phyloP scores from a whole-genome alignment of 2,888 invertebrate species.

The Acanthosepion lycidas region DNA sequence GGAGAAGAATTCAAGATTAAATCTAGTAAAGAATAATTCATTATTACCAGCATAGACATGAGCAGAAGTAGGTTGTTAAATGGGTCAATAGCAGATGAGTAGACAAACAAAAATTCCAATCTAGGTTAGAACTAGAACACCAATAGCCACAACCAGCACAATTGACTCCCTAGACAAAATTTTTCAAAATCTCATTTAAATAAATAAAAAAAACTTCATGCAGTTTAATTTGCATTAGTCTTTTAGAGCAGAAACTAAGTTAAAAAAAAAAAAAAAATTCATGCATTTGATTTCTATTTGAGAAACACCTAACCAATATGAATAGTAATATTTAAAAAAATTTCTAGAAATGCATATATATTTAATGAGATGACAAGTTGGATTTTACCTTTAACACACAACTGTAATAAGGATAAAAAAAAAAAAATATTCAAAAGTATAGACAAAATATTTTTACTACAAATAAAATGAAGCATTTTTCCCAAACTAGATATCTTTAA shows the following conservation, averaged over 20 bases:
- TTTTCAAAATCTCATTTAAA: background rate
- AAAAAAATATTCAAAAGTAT: background rate
- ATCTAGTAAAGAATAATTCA: too few species aligned
- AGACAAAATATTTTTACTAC: background rate
- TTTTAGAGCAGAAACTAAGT: background rate
- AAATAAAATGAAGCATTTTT: background rate
- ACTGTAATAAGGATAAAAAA: background rate
- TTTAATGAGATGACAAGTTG: background rate
- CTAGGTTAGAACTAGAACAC: background rate
- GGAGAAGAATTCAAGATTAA: too few species aligned
- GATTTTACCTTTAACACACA: background rate
- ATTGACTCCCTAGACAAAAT: background rate
- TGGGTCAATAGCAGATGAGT: background rate
- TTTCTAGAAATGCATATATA: background rate
- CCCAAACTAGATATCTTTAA: background rate
- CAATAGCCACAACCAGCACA: background rate
- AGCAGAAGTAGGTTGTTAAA: background rate
- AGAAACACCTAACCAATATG: background rate
- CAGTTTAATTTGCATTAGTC: background rate
- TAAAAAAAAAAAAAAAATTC: background rate
- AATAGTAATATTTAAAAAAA: background rate
- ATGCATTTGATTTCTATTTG: background rate
- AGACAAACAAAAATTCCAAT: background rate
- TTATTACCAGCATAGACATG: too few species aligned
- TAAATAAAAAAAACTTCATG: background rate